Conservation (phyloP, 1,140 invertebrate species). For the Pissodes strobi region DNA sequence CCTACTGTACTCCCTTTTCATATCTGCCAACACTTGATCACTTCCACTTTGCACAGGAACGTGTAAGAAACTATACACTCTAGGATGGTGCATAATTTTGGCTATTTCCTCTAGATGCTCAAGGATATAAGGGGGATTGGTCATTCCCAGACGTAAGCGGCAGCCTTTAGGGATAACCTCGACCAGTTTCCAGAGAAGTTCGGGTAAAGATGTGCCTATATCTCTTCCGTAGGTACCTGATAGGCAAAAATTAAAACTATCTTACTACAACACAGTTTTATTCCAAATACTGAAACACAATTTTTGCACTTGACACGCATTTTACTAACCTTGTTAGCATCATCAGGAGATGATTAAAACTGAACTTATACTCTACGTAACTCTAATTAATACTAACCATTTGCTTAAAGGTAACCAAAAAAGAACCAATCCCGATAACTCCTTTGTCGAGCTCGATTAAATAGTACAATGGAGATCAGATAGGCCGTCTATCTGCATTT, state of each 20-base stretch:
- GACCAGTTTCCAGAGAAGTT: slow-evolving; percentile 84
- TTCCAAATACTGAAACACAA: background rate
- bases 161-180: slow-evolving; percentile 90
- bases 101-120: slow-evolving; percentile 93
- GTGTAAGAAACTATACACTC: slow-evolving; percentile 95
- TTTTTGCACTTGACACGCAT: too few relatives aligned
- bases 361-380: too few relatives aligned
- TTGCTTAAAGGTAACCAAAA: too few relatives aligned
- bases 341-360: too few relatives aligned
- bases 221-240: slow-evolving; percentile 91
- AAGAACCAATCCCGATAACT: too few relatives aligned
- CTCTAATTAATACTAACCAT: too few relatives aligned
- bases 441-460: too few relatives aligned
- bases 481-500: too few relatives aligned
- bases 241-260: slow-evolving; percentile 22
- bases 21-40: slow-evolving; percentile 89
- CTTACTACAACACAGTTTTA: too few relatives aligned
- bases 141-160: slow-evolving; percentile 91
- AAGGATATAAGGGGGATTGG: slow-evolving; percentile 97
- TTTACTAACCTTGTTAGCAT: too few relatives aligned
- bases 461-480: too few relatives aligned
- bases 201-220: slow-evolving; percentile 86
- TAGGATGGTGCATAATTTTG: slow-evolving; percentile 83
- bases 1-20: slow-evolving; percentile 93
- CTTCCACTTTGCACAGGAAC: slow-evolving; percentile 97